phyloP scores from a whole-genome alignment of 2,797 vertebrate genomes.

The Pristis pectinata region DNA sequence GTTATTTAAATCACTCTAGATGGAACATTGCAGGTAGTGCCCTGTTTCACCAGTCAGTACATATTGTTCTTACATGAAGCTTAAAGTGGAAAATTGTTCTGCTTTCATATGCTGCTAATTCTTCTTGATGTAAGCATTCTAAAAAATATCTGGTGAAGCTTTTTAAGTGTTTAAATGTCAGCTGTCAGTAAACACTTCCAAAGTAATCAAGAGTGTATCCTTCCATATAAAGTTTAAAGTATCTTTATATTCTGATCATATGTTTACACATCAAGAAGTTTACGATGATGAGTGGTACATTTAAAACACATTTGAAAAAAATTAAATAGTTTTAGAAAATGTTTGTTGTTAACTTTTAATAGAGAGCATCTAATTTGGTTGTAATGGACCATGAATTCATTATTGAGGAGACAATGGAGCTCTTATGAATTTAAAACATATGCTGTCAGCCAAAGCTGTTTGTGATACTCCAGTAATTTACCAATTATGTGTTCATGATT shows the following conservation, averaged over 20 bases:
- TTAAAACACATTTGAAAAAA: background rate
- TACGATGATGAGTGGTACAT: background rate
- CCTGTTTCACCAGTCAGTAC: background rate
- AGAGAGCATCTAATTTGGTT: slow-evolving; percentile 3
- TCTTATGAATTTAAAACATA: background rate
- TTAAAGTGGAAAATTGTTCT: background rate
- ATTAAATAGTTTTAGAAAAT: background rate
- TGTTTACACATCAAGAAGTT: background rate
- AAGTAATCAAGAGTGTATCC: background rate
- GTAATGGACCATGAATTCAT: slow-evolving; percentile 4
- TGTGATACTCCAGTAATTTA: slow-evolving; percentile 27
- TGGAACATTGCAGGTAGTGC: background rate
- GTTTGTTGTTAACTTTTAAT: background rate
- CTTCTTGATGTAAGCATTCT: background rate
- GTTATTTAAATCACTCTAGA: background rate
- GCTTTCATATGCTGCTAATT: background rate
- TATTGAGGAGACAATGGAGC: background rate
- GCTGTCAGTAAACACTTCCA: background rate
- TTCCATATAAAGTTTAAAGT: background rate
- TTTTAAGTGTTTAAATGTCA: background rate
- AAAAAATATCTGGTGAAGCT: background rate
- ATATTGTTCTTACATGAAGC: background rate
- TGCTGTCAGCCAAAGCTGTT: background rate
- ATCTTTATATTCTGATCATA: background rate
- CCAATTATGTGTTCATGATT: slow-evolving; percentile 17